Percentiles rank a stretch among this genome's conserved stretches.
Evolutionary conservation across 2,113 vertebrate species (phyloP).

Genomic region (Pycnonotus jocosus): DNA sequence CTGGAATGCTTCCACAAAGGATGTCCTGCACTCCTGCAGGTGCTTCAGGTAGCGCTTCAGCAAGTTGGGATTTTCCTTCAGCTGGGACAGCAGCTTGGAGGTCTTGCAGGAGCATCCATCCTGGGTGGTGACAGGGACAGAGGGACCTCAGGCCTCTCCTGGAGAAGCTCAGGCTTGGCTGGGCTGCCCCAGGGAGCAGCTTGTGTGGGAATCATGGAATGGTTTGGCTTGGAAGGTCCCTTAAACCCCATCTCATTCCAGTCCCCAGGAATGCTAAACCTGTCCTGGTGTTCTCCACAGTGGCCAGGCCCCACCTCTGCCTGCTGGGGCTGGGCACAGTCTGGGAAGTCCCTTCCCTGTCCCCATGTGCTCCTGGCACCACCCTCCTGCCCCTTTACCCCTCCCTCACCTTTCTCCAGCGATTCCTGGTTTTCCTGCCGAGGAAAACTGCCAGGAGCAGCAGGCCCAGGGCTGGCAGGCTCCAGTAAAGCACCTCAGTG

Average conservation of each 20-base stretch:
- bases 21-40: background rate
- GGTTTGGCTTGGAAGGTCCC: background rate
- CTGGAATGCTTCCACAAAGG: background rate
- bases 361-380: background rate
- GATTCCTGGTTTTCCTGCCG: accelerated
- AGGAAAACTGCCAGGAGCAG: background rate
- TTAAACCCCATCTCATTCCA: background rate
- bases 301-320: background rate
- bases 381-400: accelerated
- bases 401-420: background rate
- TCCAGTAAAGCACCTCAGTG: accelerated
- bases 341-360: background rate
- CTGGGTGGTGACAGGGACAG: background rate
- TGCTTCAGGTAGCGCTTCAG: background rate
- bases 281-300: background rate
- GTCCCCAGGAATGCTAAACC: background rate
- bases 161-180: background rate
- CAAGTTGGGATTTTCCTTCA: background rate
- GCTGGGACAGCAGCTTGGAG: background rate
- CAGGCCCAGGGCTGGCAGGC: background rate
- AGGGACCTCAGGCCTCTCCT: background rate
- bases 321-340: background rate
- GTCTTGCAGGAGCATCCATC: background rate
- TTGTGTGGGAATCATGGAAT: no score
- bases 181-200: background rate